phyloP scores from a whole-genome alignment of 2,113 vertebrate genomes.

The Rhynchomys soricoides region DNA sequence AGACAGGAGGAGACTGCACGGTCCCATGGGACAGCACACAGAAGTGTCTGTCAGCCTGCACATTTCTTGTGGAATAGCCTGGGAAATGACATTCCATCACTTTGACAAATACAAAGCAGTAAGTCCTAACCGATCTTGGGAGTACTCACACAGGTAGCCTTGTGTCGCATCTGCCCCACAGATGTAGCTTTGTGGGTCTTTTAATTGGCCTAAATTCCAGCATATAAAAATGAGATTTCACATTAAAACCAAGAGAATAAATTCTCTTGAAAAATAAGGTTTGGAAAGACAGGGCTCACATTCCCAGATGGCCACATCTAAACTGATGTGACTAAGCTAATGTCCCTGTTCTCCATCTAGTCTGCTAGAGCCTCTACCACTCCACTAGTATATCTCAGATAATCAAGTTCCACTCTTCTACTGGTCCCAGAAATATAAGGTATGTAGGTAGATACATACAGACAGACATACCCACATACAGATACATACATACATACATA shows the following conservation, averaged over 20 bases:
- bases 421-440: neutral
- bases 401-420: neutral
- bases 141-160: neutral
- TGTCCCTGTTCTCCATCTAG: neutral
- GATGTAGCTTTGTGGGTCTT: neutral
- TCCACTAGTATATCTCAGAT: neutral
- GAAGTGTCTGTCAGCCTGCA: neutral
- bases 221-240: conserved; percentile 65
- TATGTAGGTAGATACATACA: neutral
- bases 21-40: neutral
- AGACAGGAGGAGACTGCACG: neutral
- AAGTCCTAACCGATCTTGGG: neutral
- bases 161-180: neutral
- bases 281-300: neutral
- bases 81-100: neutral
- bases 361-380: neutral
- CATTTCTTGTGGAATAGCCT: neutral
- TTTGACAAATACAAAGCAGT: neutral
- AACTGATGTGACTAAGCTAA: neutral
- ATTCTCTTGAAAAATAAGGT: conserved; percentile 48
- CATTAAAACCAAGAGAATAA: too few relatives aligned
- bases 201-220: conserved; percentile 11
- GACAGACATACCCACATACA: neutral
- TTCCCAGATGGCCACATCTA: neutral
- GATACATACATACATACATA: neutral